These are phyloP conservation scores for Hedya salicella DNA, from an alignment of 2,888 invertebrate species.

Conservation along the genomic window DNA sequence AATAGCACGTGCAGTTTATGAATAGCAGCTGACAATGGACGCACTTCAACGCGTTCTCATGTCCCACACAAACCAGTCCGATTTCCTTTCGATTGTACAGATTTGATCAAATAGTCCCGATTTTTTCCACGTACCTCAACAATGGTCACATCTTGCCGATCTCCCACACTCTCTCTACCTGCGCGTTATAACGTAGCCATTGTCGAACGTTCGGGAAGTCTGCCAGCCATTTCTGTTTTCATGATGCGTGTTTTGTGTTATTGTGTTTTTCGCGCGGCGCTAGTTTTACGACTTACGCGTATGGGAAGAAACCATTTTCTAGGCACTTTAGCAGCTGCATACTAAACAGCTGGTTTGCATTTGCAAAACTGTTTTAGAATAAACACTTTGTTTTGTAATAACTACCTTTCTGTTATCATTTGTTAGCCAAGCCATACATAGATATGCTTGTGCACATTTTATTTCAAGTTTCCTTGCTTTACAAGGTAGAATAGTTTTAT, in stretches of 20 bases:
- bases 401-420: neutral
- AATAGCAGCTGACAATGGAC: constrained; percentile 38
- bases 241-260: constrained; percentile 14
- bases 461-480: neutral
- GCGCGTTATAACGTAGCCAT: constrained; percentile 24
- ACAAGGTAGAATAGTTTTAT: neutral
- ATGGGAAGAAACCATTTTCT: constrained; percentile 34
- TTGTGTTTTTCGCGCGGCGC: constrained; percentile 36
- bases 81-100: constrained; percentile 40
- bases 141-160: constrained; percentile 44
- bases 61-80: constrained; percentile 27
- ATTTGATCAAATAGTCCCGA: constrained; percentile 48
- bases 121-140: constrained; percentile 46
- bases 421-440: neutral
- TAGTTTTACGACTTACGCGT: constrained; percentile 31
- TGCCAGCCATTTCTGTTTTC: constrained; percentile 10
- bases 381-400: constrained; percentile 18
- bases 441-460: constrained; percentile 2
- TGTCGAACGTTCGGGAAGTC: constrained; percentile 17
- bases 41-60: constrained; percentile 33
- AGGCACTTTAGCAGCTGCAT: constrained; percentile 29
- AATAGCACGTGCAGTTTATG: constrained; percentile 54
- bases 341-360: constrained; percentile 26
- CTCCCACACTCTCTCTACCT: constrained; percentile 72
- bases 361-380: constrained; percentile 26